Conservation (phyloP, 2,113 vertebrate genomes). For the Neotragus moschatus region DNA sequence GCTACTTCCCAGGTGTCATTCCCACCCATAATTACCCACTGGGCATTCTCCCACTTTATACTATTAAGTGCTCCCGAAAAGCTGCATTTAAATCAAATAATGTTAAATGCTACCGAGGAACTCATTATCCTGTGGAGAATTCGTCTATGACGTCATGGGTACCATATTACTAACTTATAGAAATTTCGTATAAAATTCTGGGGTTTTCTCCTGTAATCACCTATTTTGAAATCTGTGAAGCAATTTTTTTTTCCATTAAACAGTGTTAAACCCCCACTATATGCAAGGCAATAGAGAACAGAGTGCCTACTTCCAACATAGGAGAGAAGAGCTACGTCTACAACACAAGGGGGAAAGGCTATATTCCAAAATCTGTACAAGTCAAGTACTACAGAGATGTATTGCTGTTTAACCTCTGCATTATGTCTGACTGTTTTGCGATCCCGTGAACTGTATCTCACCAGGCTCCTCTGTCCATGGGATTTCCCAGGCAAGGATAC, state of each 20-base stretch:
- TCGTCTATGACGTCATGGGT: background rate
- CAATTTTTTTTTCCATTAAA: background rate
- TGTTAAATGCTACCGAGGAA: background rate
- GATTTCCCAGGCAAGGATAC: background rate
- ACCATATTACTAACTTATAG: background rate
- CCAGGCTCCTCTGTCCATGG: background rate
- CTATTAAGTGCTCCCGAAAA: slow-evolving; percentile 16
- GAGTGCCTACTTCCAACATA: background rate
- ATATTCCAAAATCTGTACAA: background rate
- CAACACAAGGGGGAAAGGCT: background rate
- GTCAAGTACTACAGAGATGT: background rate
- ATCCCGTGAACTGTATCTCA: background rate
- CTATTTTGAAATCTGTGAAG: background rate
- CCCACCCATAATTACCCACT: slow-evolving; percentile 1
- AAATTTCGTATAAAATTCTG: background rate
- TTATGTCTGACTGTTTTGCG: background rate
- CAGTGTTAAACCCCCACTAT: background rate
- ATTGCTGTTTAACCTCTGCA: background rate
- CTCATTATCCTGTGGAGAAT: background rate
- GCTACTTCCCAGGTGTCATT: slow-evolving; percentile 1
- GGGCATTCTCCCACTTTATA: background rate
- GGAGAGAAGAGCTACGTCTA: background rate
- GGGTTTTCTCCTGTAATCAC: background rate
- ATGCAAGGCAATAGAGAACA: background rate
- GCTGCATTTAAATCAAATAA: background rate